Base-by-base conservation (phyloP, 2,888 invertebrate species). In the Oasisia sp. region DNA sequence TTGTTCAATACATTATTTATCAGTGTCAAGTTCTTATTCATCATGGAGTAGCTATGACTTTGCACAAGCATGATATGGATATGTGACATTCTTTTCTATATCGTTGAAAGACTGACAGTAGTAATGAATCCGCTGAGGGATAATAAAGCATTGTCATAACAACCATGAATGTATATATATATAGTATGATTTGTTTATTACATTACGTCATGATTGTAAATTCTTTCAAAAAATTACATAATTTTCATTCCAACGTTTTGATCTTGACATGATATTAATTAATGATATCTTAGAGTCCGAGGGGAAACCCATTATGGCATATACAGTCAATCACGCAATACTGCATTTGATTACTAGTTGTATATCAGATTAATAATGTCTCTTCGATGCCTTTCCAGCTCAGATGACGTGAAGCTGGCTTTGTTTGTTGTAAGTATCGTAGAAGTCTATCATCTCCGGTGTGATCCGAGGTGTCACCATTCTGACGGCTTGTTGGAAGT, bases 401-500 rank as follows among this genome's bases (percentile, higher is more conserved):
- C 74, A 74, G 74, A 74, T 74, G 74, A 74, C 74, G 74, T 74
- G 74, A 74, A 74, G 74, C 27, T 95, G 94, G 93, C 94, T 94
- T 91, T 94, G 94, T 32, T 92, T 92, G 74, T 94, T 93, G 93
- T 95, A 95, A 19, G 94, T 93, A 89, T 94, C 93, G 96, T 99
- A 99, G 93, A 98, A 97, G 94, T 97, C 96, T 50, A 99, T 96
- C 92, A 98, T 97, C 89, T 97, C 97, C 12, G 97, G 94, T 0
- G 98, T 97, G 3, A 98, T 99, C 94, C 98, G 97, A 0, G 99
- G 98, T 89, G 97, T 97, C 0, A 98, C 97, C 92, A 97, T 97
- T 91, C 97, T 96, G 8, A 99, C 96, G 0, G 98, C 98, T 94
- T 97, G 96, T 92, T 97, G 97, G 96, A 99, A 98, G 97, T 99